These are phyloP conservation scores for Yponomeuta sedellus DNA, from an alignment of 2,888 invertebrate species.

Conservation along the genomic window DNA sequence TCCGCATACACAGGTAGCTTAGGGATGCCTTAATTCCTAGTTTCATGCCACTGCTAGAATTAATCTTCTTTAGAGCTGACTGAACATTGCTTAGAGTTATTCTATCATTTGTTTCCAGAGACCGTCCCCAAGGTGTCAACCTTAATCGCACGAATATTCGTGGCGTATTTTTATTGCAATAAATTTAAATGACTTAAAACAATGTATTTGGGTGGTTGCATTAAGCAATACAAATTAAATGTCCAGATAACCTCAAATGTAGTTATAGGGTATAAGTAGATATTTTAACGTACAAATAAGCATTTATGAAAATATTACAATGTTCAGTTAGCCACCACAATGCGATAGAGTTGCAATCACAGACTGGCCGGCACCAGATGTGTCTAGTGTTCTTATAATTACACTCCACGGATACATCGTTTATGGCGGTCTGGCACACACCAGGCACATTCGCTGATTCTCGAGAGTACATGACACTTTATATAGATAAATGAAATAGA, in stretches of 20 bases:
- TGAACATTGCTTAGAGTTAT: slow-evolving; percentile 5
- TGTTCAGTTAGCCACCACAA: slow-evolving; percentile 9
- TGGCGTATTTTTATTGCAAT: background rate
- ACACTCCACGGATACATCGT: background rate
- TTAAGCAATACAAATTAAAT: slow-evolving; percentile 6
- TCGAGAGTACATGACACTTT: background rate
- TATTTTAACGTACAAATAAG: slow-evolving; percentile 11
- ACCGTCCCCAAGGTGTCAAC: slow-evolving; percentile 4
- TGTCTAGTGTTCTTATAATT: background rate
- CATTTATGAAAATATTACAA: slow-evolving; percentile 4
- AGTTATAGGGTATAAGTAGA: background rate
- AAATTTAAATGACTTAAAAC: background rate
- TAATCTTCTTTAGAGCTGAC: background rate
- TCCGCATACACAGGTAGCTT: background rate
- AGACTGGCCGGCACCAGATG: background rate
- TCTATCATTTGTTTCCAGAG: background rate
- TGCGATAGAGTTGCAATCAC: background rate
- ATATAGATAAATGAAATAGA: background rate
- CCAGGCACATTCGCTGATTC: background rate
- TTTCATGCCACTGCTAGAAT: background rate
- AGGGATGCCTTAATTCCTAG: background rate
- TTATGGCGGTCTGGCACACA: background rate
- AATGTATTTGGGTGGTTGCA: background rate
- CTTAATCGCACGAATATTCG: background rate
- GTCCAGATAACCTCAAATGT: background rate